Evolutionary conservation across 2,888 invertebrate species (phyloP).

Genomic region (Megastigmus dorsalis): DNA sequence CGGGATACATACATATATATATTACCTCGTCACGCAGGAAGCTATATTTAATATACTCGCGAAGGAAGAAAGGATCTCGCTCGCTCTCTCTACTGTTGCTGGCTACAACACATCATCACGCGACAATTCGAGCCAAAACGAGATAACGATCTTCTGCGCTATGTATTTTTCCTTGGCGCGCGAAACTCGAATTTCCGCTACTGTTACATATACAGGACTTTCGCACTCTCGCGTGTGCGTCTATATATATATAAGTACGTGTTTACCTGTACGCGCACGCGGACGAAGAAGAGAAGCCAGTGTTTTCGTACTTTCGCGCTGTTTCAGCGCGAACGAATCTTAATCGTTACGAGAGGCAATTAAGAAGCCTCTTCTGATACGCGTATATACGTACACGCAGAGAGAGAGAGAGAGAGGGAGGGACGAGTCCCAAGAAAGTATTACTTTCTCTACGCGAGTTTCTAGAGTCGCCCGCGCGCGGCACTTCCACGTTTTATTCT

Average conservation of each 20-base stretch:
- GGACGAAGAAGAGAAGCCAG: too few species aligned
- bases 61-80: too few species aligned
- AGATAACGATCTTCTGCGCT: not conserved
- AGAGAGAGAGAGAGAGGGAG: too few species aligned
- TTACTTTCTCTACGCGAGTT: constrained; percentile 67
- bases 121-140: not conserved
- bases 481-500: constrained; percentile 42
- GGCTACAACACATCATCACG: too few species aligned
- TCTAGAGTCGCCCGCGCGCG: constrained; percentile 55
- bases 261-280: not conserved
- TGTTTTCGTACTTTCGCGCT: constrained; percentile 45
- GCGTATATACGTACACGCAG: not conserved
- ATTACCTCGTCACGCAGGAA: too few species aligned
- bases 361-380: constrained; percentile 56
- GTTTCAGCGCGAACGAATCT: constrained; percentile 58
- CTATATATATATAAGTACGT: too few species aligned
- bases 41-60: too few species aligned
- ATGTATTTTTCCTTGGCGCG: not conserved
- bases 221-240: too few species aligned
- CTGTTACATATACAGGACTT: too few species aligned
- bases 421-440: constrained; percentile 67
- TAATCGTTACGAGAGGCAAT: constrained; percentile 60
- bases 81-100: too few species aligned
- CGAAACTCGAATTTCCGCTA: constrained; percentile 31
- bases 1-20: not conserved